Conservation (phyloP, 2,113 vertebrate species). For the Plectropomus leopardus region DNA sequence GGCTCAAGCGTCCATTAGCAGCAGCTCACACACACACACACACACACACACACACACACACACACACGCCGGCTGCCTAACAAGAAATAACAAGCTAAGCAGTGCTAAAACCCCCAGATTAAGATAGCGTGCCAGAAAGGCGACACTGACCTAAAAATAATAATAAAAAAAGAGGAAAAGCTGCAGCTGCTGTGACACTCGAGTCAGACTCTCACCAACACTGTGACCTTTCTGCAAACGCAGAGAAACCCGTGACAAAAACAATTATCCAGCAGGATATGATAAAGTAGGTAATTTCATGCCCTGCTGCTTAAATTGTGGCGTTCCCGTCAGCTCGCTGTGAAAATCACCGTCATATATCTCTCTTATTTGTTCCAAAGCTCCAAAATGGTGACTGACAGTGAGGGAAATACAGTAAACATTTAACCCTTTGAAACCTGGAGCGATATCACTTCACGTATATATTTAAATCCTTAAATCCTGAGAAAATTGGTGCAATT, state of each 20-base stretch:
- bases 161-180: slow-evolving; percentile 28
- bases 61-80: background rate
- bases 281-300: slow-evolving; percentile 87
- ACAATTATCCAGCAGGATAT: slow-evolving; percentile 80
- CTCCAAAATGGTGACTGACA: slow-evolving; percentile 39
- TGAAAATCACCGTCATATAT: slow-evolving; percentile 77
- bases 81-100: slow-evolving; percentile 44
- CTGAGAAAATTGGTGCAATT: too few relatives aligned
- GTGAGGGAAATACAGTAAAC: slow-evolving; percentile 10
- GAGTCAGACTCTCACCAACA: slow-evolving; percentile 59
- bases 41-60: background rate
- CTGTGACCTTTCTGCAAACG: slow-evolving; percentile 68
- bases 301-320: slow-evolving; percentile 81
- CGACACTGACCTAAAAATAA: slow-evolving; percentile 62
- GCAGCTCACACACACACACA: slow-evolving; percentile 1
- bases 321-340: slow-evolving; percentile 73
- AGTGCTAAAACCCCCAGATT: slow-evolving; percentile 65
- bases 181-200: slow-evolving; percentile 61
- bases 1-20: slow-evolving; percentile 3
- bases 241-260: slow-evolving; percentile 74
- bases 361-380: slow-evolving; percentile 68
- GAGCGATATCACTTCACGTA: too few relatives aligned
- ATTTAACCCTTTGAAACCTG: too few relatives aligned
- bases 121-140: slow-evolving; percentile 52
- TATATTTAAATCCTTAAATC: too few relatives aligned